Conservation (phyloP, 2,113 vertebrate genomes). For the Platysteira castanea region DNA sequence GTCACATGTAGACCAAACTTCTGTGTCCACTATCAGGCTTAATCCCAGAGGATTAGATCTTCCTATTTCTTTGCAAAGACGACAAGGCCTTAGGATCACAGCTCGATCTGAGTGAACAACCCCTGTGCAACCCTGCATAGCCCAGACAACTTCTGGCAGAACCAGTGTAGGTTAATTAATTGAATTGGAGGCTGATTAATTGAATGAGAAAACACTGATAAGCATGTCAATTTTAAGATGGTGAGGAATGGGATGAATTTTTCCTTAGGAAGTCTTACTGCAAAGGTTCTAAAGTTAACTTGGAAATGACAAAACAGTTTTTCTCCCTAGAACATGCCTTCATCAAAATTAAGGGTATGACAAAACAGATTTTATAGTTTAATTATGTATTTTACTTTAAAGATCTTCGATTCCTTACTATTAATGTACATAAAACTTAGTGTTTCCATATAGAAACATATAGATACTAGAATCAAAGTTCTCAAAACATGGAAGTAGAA, state of each 20-base stretch:
- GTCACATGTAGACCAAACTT: background rate
- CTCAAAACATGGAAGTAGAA: background rate
- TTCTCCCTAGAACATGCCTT: background rate
- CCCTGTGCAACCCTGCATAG: background rate
- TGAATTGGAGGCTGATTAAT: conserved; percentile 13
- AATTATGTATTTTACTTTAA: background rate
- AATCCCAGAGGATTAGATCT: background rate
- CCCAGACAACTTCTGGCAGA: background rate
- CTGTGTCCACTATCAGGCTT: background rate
- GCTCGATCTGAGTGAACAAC: background rate
- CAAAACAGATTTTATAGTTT: background rate
- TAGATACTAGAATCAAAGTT: background rate
- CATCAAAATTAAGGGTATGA: background rate
- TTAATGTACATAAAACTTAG: background rate
- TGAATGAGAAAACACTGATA: background rate
- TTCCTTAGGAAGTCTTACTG: background rate
- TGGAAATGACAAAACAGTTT: background rate
- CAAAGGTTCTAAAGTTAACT: background rate
- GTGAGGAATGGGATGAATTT: background rate
- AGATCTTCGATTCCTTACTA: background rate
- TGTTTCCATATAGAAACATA: background rate
- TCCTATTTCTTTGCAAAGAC: background rate
- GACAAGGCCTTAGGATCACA: background rate
- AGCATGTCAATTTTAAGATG: background rate
- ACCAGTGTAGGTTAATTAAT: background rate